Evolutionary conservation across 1,140 invertebrate genomes (phyloP), one percentile per base, ranked within the genome.

Genomic region (Pogonomyrmex californicus): DNA sequence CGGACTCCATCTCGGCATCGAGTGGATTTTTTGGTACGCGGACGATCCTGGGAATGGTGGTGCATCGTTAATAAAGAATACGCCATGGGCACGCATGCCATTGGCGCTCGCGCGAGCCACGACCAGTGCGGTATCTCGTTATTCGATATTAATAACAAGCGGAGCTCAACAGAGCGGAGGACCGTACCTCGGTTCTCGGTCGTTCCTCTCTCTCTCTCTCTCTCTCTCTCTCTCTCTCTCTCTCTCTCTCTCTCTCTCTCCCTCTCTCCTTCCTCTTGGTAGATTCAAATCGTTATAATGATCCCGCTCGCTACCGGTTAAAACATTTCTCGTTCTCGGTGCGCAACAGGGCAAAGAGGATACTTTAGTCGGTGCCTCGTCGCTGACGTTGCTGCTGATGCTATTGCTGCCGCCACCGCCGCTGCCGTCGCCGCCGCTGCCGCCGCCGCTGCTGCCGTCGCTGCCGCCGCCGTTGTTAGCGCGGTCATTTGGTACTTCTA

Each of bases 131-230:
- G 92, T 92, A 92, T 91, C 93, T 94, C 92, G 93, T 93, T 94
- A 94, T 94, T 94, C 91, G 92, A 94, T 94, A 94, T 94, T 94
- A 94, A 94, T 94, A 94, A 94, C 91, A 90, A 93, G 92, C 87
- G 49, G 79, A 73, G 38, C 54, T 83, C 83, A 71, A 65, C 83
- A 54, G 71, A 86, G 85, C 88, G 65, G 23, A 87, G 85, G 78
- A 71, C 62, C 63, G 56, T 85, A 41, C 54, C n/a, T n/a, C n/a
- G n/a, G 44, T 41, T 23, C 38, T 49, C 14, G 62, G 49, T 49
- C 56, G 12, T n/a, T n/a, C n/a, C 23, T 44, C 51, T 70, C 41
- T 71, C 68, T 68, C 36, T 78, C 83, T 66, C 44, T 58, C 82
- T 51, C 66, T 17, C 66, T 71, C 82, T 23, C 23, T 23, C 23